Percentiles rank a stretch among this genome's conserved stretches.
phyloP scores from a whole-genome alignment of 2,113 vertebrate genomes.

The Tor tambroides region DNA sequence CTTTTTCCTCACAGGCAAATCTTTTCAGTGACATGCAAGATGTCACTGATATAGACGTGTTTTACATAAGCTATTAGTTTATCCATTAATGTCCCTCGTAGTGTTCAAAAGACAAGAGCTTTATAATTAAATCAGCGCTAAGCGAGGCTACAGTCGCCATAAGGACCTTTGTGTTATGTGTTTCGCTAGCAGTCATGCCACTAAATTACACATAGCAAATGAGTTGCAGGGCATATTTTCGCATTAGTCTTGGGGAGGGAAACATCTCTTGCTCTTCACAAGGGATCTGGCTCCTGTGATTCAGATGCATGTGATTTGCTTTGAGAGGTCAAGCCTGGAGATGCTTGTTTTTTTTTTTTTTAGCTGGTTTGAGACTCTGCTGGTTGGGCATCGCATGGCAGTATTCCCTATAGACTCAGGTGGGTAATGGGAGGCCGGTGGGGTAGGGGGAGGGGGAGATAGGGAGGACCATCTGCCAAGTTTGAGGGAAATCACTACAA shows the following conservation, averaged over 20 bases:
- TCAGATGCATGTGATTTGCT: slow-evolving; percentile 57
- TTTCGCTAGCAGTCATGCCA: slow-evolving; percentile 47
- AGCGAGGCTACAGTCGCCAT: slow-evolving; percentile 63
- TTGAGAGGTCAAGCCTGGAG: slow-evolving; percentile 55
- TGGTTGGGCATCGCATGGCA: slow-evolving; percentile 57
- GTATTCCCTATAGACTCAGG: slow-evolving; percentile 71
- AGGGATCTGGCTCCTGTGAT: slow-evolving; percentile 57
- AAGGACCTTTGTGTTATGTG: slow-evolving; percentile 61
- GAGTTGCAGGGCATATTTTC: slow-evolving; percentile 62
- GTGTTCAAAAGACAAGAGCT: slow-evolving; percentile 64
- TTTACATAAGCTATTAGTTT: slow-evolving; percentile 66
- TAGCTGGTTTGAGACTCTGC: slow-evolving; percentile 40
- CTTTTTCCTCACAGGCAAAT: slow-evolving; percentile 50
- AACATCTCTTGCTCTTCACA: slow-evolving; percentile 72
- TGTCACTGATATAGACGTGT: slow-evolving; percentile 37
- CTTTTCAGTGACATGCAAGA: slow-evolving; percentile 58
- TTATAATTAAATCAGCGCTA: slow-evolving; percentile 72
- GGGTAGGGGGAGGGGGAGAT: slow-evolving; percentile 27
- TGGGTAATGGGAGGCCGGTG: slow-evolving; percentile 49
- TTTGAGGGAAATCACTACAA: slow-evolving; percentile 67
- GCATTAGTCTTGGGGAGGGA: slow-evolving; percentile 65
- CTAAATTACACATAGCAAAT: background rate
- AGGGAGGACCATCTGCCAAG: slow-evolving; percentile 74
- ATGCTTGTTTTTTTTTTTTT: slow-evolving; percentile 30
- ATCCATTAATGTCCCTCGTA: slow-evolving; percentile 65